A percentile compares a stretch with the other conserved stretches of the same genome.
Evolutionary conservation across 1,140 invertebrate genomes (phyloP).

Genomic region (Chironomus tepperi): DNA sequence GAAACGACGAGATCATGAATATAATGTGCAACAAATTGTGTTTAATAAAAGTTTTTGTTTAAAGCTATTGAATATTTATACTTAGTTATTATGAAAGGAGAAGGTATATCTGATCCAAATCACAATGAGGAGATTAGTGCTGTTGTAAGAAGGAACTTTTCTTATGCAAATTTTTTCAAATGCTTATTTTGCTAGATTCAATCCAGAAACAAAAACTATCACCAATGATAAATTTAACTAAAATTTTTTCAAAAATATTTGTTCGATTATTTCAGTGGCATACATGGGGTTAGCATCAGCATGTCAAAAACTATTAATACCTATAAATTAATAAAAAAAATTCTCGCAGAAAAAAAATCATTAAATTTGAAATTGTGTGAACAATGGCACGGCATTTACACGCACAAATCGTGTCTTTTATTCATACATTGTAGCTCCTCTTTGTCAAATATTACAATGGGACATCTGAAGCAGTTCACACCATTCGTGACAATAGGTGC

Average conservation of each 20-base stretch:
- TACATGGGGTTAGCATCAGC: too few relatives aligned
- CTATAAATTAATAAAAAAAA: constrained; percentile 19
- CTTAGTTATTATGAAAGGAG: not conserved
- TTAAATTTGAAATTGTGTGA: constrained; percentile 13
- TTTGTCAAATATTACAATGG: constrained; percentile 16
- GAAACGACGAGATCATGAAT: too few relatives aligned
- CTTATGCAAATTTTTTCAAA: not conserved
- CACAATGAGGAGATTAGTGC: not conserved
- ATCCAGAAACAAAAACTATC: too few relatives aligned
- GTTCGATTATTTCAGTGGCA: not conserved
- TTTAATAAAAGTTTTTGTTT: not conserved
- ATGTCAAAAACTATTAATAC: not conserved
- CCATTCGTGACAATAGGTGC: constrained; percentile 20
- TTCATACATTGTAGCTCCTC: constrained; percentile 5
- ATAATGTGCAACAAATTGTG: not conserved
- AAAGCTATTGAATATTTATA: constrained; percentile 14
- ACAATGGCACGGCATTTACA: not conserved
- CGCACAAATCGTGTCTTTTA: constrained; percentile 5
- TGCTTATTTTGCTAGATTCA: not conserved
- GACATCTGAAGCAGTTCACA: constrained; percentile 20
- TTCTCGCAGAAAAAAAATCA: not conserved
- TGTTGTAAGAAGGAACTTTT: not conserved
- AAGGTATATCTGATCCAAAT: constrained; percentile 2
- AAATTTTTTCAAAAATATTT: not conserved
- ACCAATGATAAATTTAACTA: not conserved